These are phyloP conservation scores for Hoplodrina blanda DNA, from an alignment of 2,888 invertebrate species.

Conservation along the genomic window DNA sequence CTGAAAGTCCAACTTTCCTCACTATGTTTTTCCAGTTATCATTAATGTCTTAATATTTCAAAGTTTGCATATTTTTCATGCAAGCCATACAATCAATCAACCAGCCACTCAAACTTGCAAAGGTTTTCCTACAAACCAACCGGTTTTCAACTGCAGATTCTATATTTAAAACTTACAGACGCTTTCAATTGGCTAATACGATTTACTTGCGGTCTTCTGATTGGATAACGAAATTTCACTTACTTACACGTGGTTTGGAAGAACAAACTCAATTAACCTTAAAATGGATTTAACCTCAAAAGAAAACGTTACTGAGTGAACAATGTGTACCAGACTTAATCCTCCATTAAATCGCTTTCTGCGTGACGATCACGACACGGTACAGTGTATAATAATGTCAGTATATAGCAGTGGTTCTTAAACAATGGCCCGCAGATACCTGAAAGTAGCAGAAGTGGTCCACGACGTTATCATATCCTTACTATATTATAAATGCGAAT, in stretches of 20 bases:
- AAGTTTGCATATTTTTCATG: no score
- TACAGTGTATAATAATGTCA: constrained; percentile 12
- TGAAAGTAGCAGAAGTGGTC: no score
- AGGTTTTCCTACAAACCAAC: no score
- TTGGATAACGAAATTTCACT: not conserved
- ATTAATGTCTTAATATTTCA: no score
- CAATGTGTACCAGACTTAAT: constrained; percentile 23
- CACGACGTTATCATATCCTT: no score
- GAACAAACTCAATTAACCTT: not conserved
- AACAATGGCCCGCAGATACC: no score
- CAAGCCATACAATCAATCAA: no score
- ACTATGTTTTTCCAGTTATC: no score
- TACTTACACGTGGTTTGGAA: not conserved
- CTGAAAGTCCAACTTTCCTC: no score
- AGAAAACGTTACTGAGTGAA: not conserved
- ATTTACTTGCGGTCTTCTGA: not conserved
- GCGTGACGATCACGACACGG: constrained; percentile 41
- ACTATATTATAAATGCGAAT: no score
- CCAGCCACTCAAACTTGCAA: no score
- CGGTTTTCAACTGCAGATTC: not conserved
- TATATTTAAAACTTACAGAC: not conserved
- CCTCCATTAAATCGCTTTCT: constrained; percentile 11
- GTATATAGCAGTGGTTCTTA: not conserved
- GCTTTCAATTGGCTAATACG: no score
- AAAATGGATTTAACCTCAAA: not conserved